These are phyloP conservation scores for Chondrosia reniformis DNA, from an alignment of 37 sponge, comb jelly and placozoan species.

Conservation along the genomic window DNA sequence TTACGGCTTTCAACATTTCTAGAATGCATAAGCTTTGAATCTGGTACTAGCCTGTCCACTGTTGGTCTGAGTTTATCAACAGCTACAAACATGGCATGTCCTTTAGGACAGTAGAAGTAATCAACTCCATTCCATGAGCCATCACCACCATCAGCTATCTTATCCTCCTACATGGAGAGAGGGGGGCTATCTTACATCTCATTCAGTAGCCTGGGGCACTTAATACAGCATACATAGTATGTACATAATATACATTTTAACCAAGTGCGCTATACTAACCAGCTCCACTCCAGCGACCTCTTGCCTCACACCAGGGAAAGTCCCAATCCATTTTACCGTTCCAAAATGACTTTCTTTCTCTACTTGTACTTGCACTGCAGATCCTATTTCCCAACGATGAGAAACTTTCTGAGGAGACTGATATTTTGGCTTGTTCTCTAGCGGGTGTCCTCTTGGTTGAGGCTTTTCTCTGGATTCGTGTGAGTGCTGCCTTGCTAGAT, in stretches of 20 bases:
- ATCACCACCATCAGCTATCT: neutral
- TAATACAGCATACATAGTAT: no score
- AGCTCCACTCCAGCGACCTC: conserved; percentile 51
- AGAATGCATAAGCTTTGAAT: no score
- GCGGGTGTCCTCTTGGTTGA: no score
- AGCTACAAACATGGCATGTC: conserved; percentile 20
- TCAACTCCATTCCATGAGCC: neutral
- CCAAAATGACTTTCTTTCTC: no score
- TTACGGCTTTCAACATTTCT: no score
- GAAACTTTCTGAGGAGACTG: no score
- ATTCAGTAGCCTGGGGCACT: neutral
- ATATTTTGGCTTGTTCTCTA: no score
- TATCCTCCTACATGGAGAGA: neutral
- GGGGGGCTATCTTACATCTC: no score
- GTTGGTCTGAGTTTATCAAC: neutral
- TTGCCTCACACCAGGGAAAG: conserved; percentile 4
- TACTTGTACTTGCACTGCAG: neutral
- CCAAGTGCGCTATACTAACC: conserved; percentile 13
- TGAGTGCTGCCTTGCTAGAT: no score
- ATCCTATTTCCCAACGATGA: neutral
- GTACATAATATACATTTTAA: no score
- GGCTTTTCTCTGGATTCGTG: no score
- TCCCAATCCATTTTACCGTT: conserved; percentile 44
- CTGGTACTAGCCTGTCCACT: no score
- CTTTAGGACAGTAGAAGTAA: conserved; percentile 16